phyloP scores from a whole-genome alignment of 2,888 invertebrate genomes.

The Orthosia incerta region DNA sequence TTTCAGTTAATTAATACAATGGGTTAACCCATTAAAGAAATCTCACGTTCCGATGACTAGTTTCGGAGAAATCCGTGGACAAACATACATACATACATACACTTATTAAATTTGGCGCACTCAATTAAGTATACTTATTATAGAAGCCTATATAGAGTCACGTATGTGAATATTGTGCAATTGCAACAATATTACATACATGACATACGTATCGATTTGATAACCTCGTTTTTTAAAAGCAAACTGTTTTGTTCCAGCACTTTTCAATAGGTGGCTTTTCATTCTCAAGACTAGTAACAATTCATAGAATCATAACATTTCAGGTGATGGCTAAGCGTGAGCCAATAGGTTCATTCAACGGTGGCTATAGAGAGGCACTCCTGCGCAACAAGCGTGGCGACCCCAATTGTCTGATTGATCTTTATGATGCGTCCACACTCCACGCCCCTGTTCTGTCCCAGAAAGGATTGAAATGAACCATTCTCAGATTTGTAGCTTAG shows the following conservation, averaged over 20 bases:
- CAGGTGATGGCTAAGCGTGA: constrained; percentile 45
- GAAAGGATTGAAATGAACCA: constrained; percentile 67
- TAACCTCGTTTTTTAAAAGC: no score
- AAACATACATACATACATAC: no score
- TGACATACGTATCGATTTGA: no score
- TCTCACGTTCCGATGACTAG: no score
- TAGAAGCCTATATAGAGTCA: no score
- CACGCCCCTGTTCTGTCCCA: constrained; percentile 73
- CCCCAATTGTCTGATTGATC: constrained; percentile 90
- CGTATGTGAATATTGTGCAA: no score
- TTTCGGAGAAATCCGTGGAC: no score
- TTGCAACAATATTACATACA: no score
- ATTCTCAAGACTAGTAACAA: not conserved
- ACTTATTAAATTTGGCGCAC: no score
- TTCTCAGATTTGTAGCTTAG: constrained; percentile 37
- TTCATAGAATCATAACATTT: constrained; percentile 29
- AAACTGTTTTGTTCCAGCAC: not conserved
- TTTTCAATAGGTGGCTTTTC: not conserved
- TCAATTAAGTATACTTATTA: no score
- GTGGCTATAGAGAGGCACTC: constrained; percentile 86
- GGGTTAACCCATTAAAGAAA: no score
- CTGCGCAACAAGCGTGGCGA: constrained; percentile 87
- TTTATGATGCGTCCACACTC: constrained; percentile 87
- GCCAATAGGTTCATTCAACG: constrained; percentile 75
- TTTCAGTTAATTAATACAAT: no score